Evolutionary conservation across 2,888 invertebrate genomes (phyloP), one percentile per base, ranked within the genome.

Genomic region (Drosophila kuntzei): DNA sequence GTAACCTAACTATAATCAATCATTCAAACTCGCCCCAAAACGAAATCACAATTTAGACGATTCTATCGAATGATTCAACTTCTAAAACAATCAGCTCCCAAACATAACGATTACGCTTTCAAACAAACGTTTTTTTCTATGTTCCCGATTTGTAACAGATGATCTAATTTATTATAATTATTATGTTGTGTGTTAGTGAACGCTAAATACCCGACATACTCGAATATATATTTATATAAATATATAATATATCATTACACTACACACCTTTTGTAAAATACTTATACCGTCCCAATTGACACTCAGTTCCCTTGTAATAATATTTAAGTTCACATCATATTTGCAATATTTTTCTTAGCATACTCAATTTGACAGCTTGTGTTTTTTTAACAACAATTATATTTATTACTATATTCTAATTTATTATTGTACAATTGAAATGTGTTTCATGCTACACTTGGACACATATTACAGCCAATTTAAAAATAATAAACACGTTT

Each of bases 381-480:
- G n/a, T n/a, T n/a, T 69, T 69, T 71, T 39, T 76, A 71, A 64
- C 16, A 37, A 27, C 65, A 50, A 16, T 57, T 25, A 22, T 22
- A 74, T 61, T 78, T 76, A 78, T 76, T 58, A 32, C 36, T 58
- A 63, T 16, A 57, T 36, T 43, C 8, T 65, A 58, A 67, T 73
- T 74, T 78, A 66, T 58, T 69, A 55, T 62, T 76, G 75, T 73
- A 78, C 55, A 64, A 62, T 67, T 76, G 14, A 37, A 47, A 51
- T 63, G 25, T 51, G 44, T 76, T 63, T 43, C 53, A 68, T 43
- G 50, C 76, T 59, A 39, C 44, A 47, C 39, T 70, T 59, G 39
- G 6, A 65, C 58, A 87, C 80, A 83, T 84, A 87, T 87, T 81
- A 80, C 49, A 58, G 49, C 27, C 62, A 58, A 78, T 67, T 75